Evolutionary conservation across 2,113 vertebrate genomes (phyloP), one percentile per base, ranked within the genome.

Genomic region (Notothenia coriiceps): DNA sequence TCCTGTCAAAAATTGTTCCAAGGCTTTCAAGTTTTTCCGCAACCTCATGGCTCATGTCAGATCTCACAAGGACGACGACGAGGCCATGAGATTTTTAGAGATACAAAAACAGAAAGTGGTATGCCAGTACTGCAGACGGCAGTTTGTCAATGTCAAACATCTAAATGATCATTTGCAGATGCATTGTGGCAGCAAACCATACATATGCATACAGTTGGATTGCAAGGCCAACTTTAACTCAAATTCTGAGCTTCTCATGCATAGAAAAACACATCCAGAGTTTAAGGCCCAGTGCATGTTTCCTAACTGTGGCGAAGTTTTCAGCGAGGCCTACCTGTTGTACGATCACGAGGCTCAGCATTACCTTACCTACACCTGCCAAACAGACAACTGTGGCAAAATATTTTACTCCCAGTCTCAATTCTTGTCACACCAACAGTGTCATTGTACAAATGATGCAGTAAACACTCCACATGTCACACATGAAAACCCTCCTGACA

Each of bases 331-430:
- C 10, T 99, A 99, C 85, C 94, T 99, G 85, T 95, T 99, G 2
- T 99, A 99, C 76, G 98, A 99, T 90, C 98, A 99, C 0, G 98
- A 99, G 96, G 98, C 98, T 90, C 98, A 99, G 86, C 98, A 99
- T 95, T 99, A 99, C 90, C 97, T 98, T 51, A 99, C 97, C 0
- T 99, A 96, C 22, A 97, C 97, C 51, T 99, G 98, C 93, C 97
- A 94, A 92, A 94, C 94, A 22, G 91, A 94, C 5, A 96, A 95
- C 85, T 99, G 98, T 79, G 97, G 96, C 12, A 98, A 98, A 89
- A 95, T 98, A 51, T 99, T 98, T 82, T 96, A 96, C 82, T 97
- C 96, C 55, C 96, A 98, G 83, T 94, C 90, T 4, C 96, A 99
- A 63, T 95, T 99, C 74, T 94, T 98, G 90, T 95, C 96, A 82